Conservation (phyloP, 2,113 vertebrate genomes). For the Parotia lawesii region DNA sequence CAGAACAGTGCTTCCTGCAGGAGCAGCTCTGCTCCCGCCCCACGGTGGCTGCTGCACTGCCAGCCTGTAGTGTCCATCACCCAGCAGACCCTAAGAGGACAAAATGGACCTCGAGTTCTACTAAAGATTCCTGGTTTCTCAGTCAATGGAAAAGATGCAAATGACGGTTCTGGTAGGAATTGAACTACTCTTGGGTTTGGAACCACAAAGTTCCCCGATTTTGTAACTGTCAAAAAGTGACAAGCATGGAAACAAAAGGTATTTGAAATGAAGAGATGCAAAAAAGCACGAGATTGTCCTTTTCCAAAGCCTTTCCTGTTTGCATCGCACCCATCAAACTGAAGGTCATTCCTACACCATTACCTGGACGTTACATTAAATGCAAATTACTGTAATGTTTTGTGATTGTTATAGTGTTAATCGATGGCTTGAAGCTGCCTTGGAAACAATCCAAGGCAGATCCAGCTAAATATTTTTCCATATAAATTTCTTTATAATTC, state of each 20-base stretch:
- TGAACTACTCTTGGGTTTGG: neutral
- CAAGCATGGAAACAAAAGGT: constrained; percentile 36
- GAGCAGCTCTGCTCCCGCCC: constrained; percentile 37
- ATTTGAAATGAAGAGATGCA: constrained; percentile 48
- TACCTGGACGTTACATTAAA: constrained; percentile 59
- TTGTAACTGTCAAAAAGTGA: constrained; percentile 27
- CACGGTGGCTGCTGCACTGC: constrained; percentile 2
- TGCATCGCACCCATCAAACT: neutral
- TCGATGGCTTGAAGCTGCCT: constrained; percentile 57
- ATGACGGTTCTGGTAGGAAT: constrained; percentile 12
- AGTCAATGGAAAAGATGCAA: constrained; percentile 46
- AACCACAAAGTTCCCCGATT: constrained; percentile 26
- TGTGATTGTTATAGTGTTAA: constrained; percentile 79
- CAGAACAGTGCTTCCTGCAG: constrained; percentile 3
- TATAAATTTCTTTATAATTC: constrained; percentile 68
- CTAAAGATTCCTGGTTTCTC: constrained; percentile 48
- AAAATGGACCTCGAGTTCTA: constrained; percentile 21
- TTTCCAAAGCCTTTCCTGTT: constrained; percentile 57
- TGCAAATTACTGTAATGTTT: constrained; percentile 70
- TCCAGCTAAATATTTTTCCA: constrained; percentile 67
- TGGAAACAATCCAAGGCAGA: constrained; percentile 66
- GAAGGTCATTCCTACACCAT: constrained; percentile 47
- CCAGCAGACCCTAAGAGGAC: constrained; percentile 24
- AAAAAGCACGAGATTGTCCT: constrained; percentile 73
- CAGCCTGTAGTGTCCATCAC: constrained; percentile 33